Evolutionary conservation across 2,797 vertebrate genomes (phyloP), one percentile per base, ranked within the genome.

Genomic region (Rhabdophis nuchalis): DNA sequence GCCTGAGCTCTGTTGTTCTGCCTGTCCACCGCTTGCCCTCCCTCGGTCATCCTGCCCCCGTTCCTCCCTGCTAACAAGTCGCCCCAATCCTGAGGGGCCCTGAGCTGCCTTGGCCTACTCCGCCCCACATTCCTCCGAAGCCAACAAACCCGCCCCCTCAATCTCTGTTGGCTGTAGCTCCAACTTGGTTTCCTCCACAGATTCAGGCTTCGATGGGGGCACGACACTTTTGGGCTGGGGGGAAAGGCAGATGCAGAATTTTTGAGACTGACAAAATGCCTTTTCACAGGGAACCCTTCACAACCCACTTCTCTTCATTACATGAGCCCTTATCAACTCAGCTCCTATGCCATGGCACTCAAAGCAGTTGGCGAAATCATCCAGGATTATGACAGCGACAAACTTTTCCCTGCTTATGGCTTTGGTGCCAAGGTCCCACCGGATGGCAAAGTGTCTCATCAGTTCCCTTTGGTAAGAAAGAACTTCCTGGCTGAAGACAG

Each of bases 361-460:
- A 99, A 99, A 97, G 99, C 99, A 6, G 99, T 99, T 87, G 99
- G 99, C 85, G 99, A 99, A 97, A 98, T 99, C 97, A 98, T 99
- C 97, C 99, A 99, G 97, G 99, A 99, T 98, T 99, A 99, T 0
- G 99, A 99, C 98, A 99, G 99, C 0, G 99, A 99, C 98, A 99
- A 99, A 96, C 98, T 99, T 95, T 99, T 99, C 96, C 99, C 99
- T 13, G 99, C 99, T 89, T 99, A 99, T 0, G 99, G 99, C 92
- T 99, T 99, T 2, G 99, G 99, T 4, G 99, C 99, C 97, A 99
- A 99, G 97, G 96, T 99, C 95, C 99, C 99, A 92, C 99, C 99
- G 0, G 98, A 99, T 0, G 99, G 99, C 95, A 98, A 99, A 96
- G 98, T 99, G 96, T 99, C 99, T 93, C 99, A 99, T 93, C 98